Conservation (phyloP, 2,113 vertebrate species). For the Verasper variegatus region DNA sequence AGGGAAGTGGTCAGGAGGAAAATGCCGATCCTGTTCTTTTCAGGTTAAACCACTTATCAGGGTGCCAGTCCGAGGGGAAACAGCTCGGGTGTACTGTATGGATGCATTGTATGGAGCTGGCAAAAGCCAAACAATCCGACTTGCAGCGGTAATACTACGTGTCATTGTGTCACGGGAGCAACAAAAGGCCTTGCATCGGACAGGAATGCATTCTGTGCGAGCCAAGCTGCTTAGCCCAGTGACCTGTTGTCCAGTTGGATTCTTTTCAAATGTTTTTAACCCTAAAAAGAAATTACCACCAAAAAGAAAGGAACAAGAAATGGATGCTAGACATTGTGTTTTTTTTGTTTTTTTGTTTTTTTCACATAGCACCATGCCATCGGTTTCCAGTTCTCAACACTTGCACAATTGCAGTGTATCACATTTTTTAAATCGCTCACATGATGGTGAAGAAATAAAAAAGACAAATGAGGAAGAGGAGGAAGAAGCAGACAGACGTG, state of each 20-base stretch:
- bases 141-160: constrained; percentile 37
- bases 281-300: background rate
- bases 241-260: constrained; percentile 38
- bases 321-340: constrained; percentile 8
- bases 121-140: constrained; percentile 26
- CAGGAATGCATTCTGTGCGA: constrained; percentile 51
- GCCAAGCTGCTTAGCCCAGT: constrained; percentile 49
- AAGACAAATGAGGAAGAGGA: background rate
- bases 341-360: constrained; percentile 1
- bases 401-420: constrained; percentile 22
- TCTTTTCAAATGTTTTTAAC: constrained; percentile 42
- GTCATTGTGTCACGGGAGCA: constrained; percentile 43
- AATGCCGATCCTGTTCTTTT: constrained; percentile 16
- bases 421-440: constrained; percentile 35
- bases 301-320: constrained; percentile 4
- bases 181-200: constrained; percentile 47
- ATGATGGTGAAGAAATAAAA: constrained; percentile 4
- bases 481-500: background rate
- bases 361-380: constrained; percentile 75
- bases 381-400: constrained; percentile 60
- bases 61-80: constrained; percentile 1
- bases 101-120: constrained; percentile 43
- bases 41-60: constrained; percentile 39
- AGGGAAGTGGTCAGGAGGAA: constrained; percentile 9
- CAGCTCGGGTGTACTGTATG: constrained; percentile 8